Percentiles rank a stretch among this genome's conserved stretches.
phyloP scores from a whole-genome alignment of 37 sponge, comb jelly and placozoan species.

The Geodia barretti region DNA sequence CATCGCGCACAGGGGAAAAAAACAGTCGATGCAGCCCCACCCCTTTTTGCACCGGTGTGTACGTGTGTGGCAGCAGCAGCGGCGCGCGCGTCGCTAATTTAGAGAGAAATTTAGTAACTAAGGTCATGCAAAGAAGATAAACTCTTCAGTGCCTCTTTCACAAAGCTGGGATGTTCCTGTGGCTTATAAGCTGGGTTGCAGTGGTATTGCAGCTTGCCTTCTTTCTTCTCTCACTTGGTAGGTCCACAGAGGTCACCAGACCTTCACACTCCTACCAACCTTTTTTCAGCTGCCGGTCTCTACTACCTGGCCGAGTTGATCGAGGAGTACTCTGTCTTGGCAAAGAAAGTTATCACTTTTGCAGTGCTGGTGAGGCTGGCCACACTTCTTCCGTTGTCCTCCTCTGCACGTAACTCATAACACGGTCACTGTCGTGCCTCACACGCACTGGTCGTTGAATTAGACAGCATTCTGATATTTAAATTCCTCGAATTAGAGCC shows the following conservation, averaged over 20 bases:
- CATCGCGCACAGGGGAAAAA: not conserved
- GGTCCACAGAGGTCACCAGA: not conserved
- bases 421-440: no score
- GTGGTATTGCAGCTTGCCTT: slow-evolving; percentile 49
- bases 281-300: slow-evolving; percentile 79
- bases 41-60: slow-evolving; percentile 9
- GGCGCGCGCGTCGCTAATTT: not conserved
- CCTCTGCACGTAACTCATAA: not conserved
- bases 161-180: slow-evolving; percentile 48
- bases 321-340: slow-evolving; percentile 84
- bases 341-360: slow-evolving; percentile 58
- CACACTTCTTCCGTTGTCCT: not conserved
- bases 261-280: no score
- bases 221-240: slow-evolving; percentile 75
- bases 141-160: not conserved
- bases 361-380: slow-evolving; percentile 61
- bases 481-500: no score
- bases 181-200: slow-evolving; percentile 73
- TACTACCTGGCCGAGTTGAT: slow-evolving; percentile 89
- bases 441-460: not conserved
- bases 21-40: slow-evolving; percentile 28
- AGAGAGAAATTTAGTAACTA: not conserved
- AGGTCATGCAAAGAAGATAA: not conserved
- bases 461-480: not conserved
- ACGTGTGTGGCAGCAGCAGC: not conserved